Evolutionary conservation across 2,113 vertebrate species (phyloP).

Genomic region (Chloebia gouldiae): DNA sequence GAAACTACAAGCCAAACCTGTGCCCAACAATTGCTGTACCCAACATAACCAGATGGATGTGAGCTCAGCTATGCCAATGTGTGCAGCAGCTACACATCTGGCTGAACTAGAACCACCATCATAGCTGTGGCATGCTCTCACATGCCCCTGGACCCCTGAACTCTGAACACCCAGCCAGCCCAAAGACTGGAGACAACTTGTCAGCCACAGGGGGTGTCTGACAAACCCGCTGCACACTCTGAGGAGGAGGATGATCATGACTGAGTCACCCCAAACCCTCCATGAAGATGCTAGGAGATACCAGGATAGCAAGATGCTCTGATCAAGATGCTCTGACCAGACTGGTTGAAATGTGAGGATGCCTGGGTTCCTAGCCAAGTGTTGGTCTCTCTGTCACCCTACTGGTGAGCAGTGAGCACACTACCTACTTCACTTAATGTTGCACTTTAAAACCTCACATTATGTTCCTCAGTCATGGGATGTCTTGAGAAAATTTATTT

Average conservation of each 20-base stretch:
- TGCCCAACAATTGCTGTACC: background rate
- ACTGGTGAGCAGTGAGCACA: background rate
- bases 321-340: background rate
- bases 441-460: background rate
- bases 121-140: background rate
- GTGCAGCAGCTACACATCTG: background rate
- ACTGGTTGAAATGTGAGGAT: background rate
- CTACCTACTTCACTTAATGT: background rate
- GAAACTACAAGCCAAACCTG: rapidly evolving
- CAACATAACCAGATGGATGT: background rate
- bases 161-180: background rate
- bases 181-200: background rate
- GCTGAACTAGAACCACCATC: background rate
- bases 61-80: background rate
- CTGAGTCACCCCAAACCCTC: background rate
- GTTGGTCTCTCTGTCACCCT: background rate
- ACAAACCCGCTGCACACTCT: background rate
- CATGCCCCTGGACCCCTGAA: background rate
- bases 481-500: background rate
- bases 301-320: background rate
- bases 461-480: background rate
- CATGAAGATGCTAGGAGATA: background rate
- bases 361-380: background rate
- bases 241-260: rapidly evolving
- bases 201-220: background rate